These are phyloP conservation scores for Lepilemur septentrionalis DNA, from an alignment of 2,797 vertebrate genomes.

Conservation along the genomic window DNA sequence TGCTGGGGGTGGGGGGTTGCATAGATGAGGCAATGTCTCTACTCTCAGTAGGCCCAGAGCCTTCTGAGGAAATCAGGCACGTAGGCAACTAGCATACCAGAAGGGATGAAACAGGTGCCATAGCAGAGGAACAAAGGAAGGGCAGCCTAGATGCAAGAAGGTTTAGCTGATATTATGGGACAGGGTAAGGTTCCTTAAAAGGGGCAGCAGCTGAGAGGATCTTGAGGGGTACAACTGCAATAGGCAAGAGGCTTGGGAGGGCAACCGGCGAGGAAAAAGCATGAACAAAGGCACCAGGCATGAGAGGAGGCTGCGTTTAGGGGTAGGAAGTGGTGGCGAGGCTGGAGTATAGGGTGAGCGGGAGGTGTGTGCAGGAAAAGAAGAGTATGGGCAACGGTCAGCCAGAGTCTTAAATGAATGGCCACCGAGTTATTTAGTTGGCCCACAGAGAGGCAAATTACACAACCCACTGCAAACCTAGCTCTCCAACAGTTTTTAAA, in stretches of 20 bases:
- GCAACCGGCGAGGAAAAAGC: neutral
- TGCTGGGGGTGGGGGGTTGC: neutral
- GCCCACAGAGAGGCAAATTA: neutral
- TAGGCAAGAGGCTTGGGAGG: neutral
- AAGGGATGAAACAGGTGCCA: neutral
- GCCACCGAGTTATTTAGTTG: neutral
- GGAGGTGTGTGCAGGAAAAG: neutral
- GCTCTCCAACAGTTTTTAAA: neutral
- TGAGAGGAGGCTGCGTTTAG: neutral
- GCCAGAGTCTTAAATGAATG: neutral
- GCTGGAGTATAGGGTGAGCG: neutral
- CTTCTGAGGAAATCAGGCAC: neutral
- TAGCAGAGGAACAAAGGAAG: neutral
- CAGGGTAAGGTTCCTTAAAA: neutral
- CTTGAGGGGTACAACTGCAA: neutral
- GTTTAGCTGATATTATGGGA: neutral
- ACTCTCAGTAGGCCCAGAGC: neutral
- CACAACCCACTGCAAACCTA: neutral
- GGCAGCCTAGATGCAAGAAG: neutral
- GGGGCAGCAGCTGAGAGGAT: neutral
- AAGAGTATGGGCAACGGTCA: neutral
- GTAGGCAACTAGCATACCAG: neutral
- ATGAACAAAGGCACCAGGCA: neutral
- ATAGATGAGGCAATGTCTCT: neutral
- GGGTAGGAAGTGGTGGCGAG: neutral